Evolutionary conservation across 2,113 vertebrate genomes (phyloP), one percentile per base, ranked within the genome.

Genomic region (Amphiprion ocellaris): DNA sequence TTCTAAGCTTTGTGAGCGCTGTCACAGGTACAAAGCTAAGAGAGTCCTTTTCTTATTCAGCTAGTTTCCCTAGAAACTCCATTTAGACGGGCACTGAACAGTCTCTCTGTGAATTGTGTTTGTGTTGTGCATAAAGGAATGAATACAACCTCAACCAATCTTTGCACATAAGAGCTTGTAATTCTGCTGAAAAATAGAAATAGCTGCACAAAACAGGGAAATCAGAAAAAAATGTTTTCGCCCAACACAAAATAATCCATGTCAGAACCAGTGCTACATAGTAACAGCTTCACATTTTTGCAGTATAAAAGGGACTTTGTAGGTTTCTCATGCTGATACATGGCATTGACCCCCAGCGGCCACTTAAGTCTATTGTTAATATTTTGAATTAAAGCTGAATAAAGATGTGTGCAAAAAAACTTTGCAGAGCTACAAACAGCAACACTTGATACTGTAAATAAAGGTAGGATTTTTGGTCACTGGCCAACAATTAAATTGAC

Each of bases 1-100:
- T 37, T 37, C 33, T 37, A 37, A 37, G 33, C 33, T 37, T 37
- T 37, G 33, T 44, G 41, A 15, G 2, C 14, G 12, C 15, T 74
- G 47, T 68, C 54, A 67, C 24, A 46, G 30, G 14, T 37, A 72
- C 26, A 82, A 85, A 70, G 10, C 14, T 6, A 56, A 30, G 68
- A 33, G 5, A 44, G 44, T 59, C 7, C n/a, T 39, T 71, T 24
- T 54, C 15, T 10, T 39, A 0, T 2, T 63, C 67, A 55, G n/a
- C 17, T 61, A 2, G 15, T 61, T 82, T 75, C 30, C 21, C 39
- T 16, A 50, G 54, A 53, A 68, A 53, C 55, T 67, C 53, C 11
- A 56, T 55, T 56, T 47, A 33, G 26, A 39, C 11, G 10, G 17
- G 19, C 11, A 26, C 26, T 79, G 26, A 74, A 69, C 23, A 60